phyloP scores from a whole-genome alignment of 2,888 invertebrate species.

The Brachypalpus laphriformis region DNA sequence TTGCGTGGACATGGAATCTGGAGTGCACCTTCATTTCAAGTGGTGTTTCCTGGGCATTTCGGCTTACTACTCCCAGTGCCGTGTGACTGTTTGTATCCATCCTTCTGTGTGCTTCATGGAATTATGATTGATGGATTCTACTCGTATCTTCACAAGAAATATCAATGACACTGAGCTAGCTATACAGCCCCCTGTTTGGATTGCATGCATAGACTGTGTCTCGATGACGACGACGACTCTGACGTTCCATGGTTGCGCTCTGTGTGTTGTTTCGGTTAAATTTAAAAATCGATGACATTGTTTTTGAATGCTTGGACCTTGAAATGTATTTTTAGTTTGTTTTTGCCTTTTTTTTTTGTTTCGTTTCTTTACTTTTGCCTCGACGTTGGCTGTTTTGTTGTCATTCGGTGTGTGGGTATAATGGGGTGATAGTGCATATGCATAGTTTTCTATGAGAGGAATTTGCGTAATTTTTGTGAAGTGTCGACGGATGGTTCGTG shows the following conservation, averaged over 20 bases:
- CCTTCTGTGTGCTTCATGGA: conserved; percentile 16
- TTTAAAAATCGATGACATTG: conserved; percentile 71
- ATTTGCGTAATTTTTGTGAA: conserved; percentile 20
- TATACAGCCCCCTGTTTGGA: background rate
- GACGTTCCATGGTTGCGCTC: conserved; percentile 33
- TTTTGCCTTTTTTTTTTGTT: conserved; percentile 5
- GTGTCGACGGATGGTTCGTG: conserved; percentile 16
- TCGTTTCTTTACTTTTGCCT: conserved; percentile 1
- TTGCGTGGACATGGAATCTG: conserved; percentile 53
- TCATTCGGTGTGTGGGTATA: background rate
- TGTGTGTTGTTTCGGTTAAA: conserved; percentile 32
- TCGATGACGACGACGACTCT: conserved; percentile 7
- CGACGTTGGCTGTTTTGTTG: conserved; percentile 1
- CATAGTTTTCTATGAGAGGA: background rate
- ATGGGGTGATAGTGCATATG: background rate
- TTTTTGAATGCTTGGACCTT: conserved; percentile 66
- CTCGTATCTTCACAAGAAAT: background rate
- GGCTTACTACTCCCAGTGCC: conserved; percentile 30
- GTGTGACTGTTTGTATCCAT: background rate
- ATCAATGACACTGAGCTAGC: conserved; percentile 34
- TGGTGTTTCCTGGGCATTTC: conserved; percentile 56
- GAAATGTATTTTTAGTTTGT: conserved; percentile 61
- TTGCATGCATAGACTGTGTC: background rate
- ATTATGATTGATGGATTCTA: conserved; percentile 42
- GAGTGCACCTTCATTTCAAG: conserved; percentile 58